Conservation (phyloP, 2,113 vertebrate species). For the Equus przewalskii region DNA sequence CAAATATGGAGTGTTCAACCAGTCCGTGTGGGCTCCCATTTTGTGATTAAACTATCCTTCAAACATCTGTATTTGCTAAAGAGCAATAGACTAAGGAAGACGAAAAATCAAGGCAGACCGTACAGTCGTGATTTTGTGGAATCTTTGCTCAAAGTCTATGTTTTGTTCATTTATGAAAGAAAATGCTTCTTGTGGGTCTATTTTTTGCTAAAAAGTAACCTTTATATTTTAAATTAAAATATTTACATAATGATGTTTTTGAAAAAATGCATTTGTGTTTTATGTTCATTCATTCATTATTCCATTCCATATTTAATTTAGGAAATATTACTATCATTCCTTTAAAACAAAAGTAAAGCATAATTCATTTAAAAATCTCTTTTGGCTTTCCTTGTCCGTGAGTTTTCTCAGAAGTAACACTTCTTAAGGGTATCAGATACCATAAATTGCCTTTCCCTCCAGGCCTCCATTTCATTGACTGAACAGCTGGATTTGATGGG, state of each 20-base stretch:
- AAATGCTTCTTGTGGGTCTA: background rate
- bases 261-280: background rate
- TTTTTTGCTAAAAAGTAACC: background rate
- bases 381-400: background rate
- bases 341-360: background rate
- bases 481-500: conserved; percentile 63
- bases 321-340: background rate
- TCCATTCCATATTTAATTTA: background rate
- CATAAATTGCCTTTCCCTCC: background rate
- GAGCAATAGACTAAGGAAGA: background rate
- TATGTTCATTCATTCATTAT: background rate
- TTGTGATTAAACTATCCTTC: background rate
- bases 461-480: background rate
- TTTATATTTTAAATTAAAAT: background rate
- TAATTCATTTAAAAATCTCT: background rate
- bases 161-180: background rate
- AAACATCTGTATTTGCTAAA: background rate
- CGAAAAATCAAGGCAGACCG: background rate
- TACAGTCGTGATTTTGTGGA: background rate
- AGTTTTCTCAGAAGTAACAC: background rate
- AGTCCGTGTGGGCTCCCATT: background rate
- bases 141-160: background rate
- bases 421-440: background rate
- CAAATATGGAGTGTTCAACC: background rate
- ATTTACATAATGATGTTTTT: background rate